phyloP scores from a whole-genome alignment of 2,797 vertebrate genomes.

The Alca torda region DNA sequence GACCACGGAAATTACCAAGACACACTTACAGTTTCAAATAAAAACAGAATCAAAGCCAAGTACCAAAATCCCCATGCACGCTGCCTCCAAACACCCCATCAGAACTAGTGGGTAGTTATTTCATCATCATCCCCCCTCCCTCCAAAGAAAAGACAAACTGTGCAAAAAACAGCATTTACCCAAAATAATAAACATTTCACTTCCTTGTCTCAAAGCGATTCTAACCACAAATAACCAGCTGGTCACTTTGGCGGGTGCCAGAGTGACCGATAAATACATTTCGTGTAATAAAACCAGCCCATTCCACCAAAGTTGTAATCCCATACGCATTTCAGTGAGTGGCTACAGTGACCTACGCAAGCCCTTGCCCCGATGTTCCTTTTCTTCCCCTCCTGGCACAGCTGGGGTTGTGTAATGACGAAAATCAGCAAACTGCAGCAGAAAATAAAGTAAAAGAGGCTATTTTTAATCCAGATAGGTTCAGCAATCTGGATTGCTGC shows the following conservation, averaged over 20 bases:
- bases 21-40: background rate
- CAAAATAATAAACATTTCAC: background rate
- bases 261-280: background rate
- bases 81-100: background rate
- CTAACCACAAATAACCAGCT: background rate
- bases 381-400: background rate
- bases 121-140: background rate
- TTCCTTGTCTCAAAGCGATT: background rate
- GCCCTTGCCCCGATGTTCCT: background rate
- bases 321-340: accelerated
- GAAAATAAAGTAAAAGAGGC: background rate
- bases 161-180: background rate
- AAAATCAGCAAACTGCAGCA: background rate
- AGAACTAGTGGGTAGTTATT: accelerated
- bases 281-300: background rate
- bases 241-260: background rate
- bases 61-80: background rate
- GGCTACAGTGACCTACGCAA: background rate
- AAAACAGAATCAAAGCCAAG: background rate
- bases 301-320: background rate
- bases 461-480: background rate
- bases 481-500: background rate
- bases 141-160: background rate
- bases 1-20: background rate
- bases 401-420: background rate